These are phyloP conservation scores for Hypena proboscidalis DNA, from an alignment of 2,888 invertebrate genomes.

Conservation along the genomic window DNA sequence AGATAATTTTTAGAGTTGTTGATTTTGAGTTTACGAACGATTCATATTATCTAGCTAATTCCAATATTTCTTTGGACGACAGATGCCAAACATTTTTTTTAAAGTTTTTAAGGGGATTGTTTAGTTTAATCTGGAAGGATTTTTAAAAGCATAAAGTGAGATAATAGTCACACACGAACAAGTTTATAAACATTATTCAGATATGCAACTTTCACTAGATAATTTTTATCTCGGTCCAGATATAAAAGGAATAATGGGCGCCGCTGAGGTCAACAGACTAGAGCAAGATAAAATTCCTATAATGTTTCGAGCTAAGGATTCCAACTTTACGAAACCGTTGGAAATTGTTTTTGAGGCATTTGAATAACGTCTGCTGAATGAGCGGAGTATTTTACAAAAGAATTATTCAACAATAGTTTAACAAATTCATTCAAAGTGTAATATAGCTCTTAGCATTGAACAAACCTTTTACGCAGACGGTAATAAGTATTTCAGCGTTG, in stretches of 20 bases:
- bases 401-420: conserved; percentile 30
- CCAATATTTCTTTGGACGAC: no score
- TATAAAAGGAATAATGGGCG: conserved; percentile 35
- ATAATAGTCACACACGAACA: no score
- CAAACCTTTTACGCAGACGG: conserved; percentile 6
- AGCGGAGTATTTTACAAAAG: conserved; percentile 18
- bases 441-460: conserved; percentile 9
- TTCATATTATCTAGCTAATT: no score
- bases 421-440: conserved; percentile 15
- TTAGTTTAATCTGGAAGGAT: no score
- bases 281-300: conserved; percentile 38
- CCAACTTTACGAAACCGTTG: conserved; percentile 10
- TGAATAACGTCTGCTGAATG: conserved; percentile 14
- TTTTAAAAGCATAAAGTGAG: no score
- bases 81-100: no score
- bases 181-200: conserved; percentile 22
- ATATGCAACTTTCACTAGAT: conserved; percentile 51
- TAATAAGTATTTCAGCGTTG: conserved; percentile 2
- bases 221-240: conserved; percentile 41
- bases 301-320: conserved; percentile 17
- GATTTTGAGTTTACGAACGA: no score
- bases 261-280: conserved; percentile 48
- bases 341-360: conserved; percentile 24
- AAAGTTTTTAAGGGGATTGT: no score
- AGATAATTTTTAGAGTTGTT: no score